These are phyloP conservation scores for Ginglymostoma cirratum DNA, from an alignment of 2,113 vertebrate genomes.

Conservation along the genomic window DNA sequence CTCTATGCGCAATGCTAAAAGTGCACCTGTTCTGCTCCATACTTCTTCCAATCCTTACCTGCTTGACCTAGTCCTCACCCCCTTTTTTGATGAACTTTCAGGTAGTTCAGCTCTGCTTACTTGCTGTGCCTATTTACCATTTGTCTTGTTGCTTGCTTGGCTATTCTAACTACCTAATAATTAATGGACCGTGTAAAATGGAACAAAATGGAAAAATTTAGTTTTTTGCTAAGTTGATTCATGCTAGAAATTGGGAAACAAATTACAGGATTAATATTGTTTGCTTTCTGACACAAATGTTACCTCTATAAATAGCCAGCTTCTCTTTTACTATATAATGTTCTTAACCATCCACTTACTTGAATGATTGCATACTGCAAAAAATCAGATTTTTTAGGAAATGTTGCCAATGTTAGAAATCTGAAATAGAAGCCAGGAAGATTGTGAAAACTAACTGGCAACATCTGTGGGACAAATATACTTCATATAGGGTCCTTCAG, in stretches of 20 bases:
- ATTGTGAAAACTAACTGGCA: not conserved
- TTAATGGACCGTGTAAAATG: not conserved
- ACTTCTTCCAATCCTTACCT: constrained; percentile 94
- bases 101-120: constrained; percentile 91
- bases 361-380: not conserved
- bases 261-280: not conserved
- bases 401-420: not conserved
- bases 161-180: constrained; percentile 23
- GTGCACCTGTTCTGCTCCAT: constrained; percentile 98
- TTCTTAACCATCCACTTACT: not conserved
- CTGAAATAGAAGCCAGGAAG: not conserved
- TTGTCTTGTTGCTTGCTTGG: constrained; percentile 33
- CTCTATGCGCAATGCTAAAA: constrained; percentile 99
- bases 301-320: not conserved
- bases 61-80: constrained; percentile 93
- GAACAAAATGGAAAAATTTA: not conserved
- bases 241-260: not conserved
- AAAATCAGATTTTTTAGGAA: not conserved
- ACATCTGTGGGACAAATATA: not conserved
- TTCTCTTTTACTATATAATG: not conserved
- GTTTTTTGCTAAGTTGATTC: not conserved
- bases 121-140: constrained; percentile 47
- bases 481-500: not conserved
- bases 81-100: constrained; percentile 99
- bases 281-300: not conserved